These are phyloP conservation scores for Tholera decimalis DNA, from an alignment of 2,888 invertebrate genomes.

Conservation along the genomic window DNA sequence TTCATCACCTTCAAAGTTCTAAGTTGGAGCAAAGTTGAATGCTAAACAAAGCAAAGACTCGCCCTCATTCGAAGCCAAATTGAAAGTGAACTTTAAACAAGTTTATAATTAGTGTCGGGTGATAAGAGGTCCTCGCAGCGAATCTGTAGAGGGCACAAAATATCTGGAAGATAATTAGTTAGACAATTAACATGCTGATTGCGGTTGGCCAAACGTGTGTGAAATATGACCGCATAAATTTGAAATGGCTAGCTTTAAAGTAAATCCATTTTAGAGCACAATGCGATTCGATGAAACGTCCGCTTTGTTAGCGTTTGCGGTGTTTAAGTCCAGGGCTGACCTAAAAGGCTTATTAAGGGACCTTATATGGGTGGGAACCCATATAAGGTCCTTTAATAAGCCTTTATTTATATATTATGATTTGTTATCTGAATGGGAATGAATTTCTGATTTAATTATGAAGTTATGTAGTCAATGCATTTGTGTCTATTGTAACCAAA, in stretches of 20 bases:
- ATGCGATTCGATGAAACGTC: slow-evolving; percentile 29
- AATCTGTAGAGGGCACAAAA: slow-evolving; percentile 61
- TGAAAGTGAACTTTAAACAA: slow-evolving; percentile 71
- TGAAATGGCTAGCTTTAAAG: slow-evolving; percentile 26
- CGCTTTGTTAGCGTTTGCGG: slow-evolving; percentile 33
- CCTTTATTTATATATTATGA: too few relatives aligned
- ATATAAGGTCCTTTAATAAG: too few relatives aligned
- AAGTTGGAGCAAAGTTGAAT: slow-evolving; percentile 65
- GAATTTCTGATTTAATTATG: slow-evolving; percentile 9
- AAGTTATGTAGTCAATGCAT: neutral
- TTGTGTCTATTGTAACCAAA: too few relatives aligned
- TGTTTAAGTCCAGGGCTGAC: slow-evolving; percentile 19
- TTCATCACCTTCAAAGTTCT: slow-evolving; percentile 59
- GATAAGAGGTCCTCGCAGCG: slow-evolving; percentile 66
- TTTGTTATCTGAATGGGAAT: slow-evolving; percentile 26
- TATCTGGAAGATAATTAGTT: slow-evolving; percentile 61
- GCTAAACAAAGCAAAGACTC: slow-evolving; percentile 67
- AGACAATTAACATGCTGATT: slow-evolving; percentile 57
- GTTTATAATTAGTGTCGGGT: slow-evolving; percentile 72
- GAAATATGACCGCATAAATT: slow-evolving; percentile 52
- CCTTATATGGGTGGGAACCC: slow-evolving; percentile 15
- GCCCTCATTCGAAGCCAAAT: slow-evolving; percentile 61
- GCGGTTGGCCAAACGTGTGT: slow-evolving; percentile 43
- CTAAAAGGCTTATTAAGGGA: slow-evolving; percentile 40
- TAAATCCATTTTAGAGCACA: slow-evolving; percentile 28